Evolutionary conservation across 2,113 vertebrate genomes (phyloP).

Genomic region (Myotis davidii): DNA sequence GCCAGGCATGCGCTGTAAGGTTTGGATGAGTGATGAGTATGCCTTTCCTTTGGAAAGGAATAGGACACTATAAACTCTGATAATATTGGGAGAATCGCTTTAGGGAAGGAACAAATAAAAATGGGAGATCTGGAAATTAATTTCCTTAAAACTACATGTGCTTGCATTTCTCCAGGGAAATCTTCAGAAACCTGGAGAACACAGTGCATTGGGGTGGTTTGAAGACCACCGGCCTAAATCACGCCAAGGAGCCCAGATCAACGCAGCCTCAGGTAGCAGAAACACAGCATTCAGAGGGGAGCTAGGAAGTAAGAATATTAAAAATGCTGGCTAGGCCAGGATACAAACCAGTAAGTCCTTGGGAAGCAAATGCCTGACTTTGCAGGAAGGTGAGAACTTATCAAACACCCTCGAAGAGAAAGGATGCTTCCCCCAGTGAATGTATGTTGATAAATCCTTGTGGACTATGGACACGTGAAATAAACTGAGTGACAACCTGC

Average conservation of each 20-base stretch:
- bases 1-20: background rate
- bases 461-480: background rate
- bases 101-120: constrained; percentile 12
- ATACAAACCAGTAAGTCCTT: background rate
- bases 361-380: constrained; percentile 17
- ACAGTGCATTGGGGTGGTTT: background rate
- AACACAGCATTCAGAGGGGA: background rate
- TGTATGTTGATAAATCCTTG: background rate
- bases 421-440: background rate
- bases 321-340: background rate
- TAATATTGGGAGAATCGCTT: background rate
- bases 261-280: background rate
- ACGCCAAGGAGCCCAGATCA: background rate
- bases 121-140: constrained; percentile 5
- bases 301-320: background rate
- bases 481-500: background rate
- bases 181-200: background rate
- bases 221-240: background rate
- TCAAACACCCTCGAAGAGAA: background rate
- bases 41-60: background rate
- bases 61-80: background rate
- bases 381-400: background rate
- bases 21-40: background rate
- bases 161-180: constrained; percentile 27
- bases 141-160: background rate